phyloP scores from a whole-genome alignment of 92 coral and sea anemone species.

The Actinostola sp. region DNA sequence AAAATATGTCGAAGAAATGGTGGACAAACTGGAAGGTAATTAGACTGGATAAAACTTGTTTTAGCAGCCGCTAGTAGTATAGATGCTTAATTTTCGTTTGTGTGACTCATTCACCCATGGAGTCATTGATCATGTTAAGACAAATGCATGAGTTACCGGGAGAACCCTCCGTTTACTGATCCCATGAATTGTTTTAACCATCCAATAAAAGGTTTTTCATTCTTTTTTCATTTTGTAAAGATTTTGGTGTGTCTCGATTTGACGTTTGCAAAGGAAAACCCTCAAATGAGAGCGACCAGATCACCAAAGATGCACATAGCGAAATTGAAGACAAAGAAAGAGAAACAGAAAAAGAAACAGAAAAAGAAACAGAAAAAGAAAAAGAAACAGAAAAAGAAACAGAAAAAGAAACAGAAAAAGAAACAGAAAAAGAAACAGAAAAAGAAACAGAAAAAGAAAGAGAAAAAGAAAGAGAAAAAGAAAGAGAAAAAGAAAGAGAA shows the following conservation, averaged over 20 bases:
- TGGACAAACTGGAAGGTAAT: constrained; percentile 1
- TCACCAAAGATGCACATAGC: not conserved
- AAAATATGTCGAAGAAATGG: not conserved
- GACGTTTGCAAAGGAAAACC: not conserved
- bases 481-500: not conserved
- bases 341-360: too few species aligned
- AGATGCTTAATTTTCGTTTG: too few species aligned
- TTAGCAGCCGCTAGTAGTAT: too few species aligned
- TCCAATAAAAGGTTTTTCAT: not conserved
- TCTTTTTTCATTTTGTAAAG: not conserved
- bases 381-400: too few species aligned
- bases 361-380: too few species aligned
- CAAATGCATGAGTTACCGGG: too few species aligned
- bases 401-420: too few species aligned
- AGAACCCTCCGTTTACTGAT: too few species aligned
- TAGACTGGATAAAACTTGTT: not conserved
- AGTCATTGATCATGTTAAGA: too few species aligned
- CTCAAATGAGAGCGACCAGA: not conserved
- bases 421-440: not conserved
- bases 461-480: not conserved
- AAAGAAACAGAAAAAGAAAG: not conserved
- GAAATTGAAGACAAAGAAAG: not conserved
- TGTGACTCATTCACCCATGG: too few species aligned
- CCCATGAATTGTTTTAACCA: too few species aligned
- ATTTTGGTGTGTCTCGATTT: constrained; percentile 1